These are phyloP conservation scores for Dasyornis broadbenti DNA, from an alignment of 2,113 vertebrate genomes.

Conservation along the genomic window DNA sequence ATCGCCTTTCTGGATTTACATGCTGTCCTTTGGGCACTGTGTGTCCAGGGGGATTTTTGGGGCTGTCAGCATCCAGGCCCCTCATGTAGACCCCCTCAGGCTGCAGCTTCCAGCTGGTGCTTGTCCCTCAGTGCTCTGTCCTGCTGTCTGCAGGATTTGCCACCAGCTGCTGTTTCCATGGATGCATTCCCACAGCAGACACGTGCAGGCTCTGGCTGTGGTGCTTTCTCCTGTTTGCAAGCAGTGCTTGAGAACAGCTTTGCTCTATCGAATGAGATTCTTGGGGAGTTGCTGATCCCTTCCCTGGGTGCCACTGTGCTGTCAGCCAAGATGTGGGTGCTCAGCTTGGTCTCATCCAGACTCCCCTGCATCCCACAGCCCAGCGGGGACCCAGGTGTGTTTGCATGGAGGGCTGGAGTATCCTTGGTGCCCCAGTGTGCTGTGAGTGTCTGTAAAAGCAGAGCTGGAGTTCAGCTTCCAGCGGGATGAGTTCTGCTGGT, in stretches of 20 bases:
- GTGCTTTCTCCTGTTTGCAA: not conserved
- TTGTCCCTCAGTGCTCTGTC: not conserved
- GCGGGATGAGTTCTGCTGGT: not conserved
- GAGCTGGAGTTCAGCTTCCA: not conserved
- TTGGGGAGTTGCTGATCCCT: not conserved
- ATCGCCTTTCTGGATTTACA: not conserved
- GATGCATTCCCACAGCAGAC: not conserved
- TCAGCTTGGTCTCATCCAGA: not conserved
- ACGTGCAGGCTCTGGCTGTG: not conserved
- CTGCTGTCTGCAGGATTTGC: not conserved
- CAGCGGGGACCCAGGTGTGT: accelerated
- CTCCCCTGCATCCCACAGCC: not conserved
- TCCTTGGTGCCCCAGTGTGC: not conserved
- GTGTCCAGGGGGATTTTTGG: not conserved
- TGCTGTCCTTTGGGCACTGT: not conserved
- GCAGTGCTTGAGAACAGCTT: not conserved
- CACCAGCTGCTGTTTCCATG: not conserved
- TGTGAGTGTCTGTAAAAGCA: not conserved
- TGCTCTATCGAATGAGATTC: not conserved
- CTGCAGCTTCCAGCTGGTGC: not conserved
- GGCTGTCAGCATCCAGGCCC: not conserved
- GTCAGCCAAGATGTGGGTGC: not conserved
- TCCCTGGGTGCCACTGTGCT: not conserved
- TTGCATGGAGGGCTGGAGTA: not conserved
- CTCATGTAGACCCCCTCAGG: not conserved